Conservation (phyloP, 2,113 vertebrate genomes). For the Bombycilla garrulus region DNA sequence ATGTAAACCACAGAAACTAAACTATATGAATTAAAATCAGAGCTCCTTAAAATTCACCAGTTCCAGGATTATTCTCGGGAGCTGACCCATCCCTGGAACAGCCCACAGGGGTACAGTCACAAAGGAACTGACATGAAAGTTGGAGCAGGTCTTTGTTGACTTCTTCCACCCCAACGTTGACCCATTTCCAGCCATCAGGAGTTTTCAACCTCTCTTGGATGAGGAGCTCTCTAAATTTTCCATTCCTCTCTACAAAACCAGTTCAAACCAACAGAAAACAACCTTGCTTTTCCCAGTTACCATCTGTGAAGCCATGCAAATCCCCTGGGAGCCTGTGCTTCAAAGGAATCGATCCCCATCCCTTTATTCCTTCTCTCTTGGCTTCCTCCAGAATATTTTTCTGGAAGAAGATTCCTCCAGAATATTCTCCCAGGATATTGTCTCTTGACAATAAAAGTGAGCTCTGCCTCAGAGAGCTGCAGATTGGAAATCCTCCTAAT, state of each 20-base stretch:
- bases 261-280: background rate
- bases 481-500: background rate
- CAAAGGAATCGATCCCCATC: background rate
- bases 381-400: background rate
- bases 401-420: too few species aligned
- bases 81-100: slow-evolving; percentile 48
- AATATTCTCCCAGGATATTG: background rate
- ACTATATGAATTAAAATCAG: slow-evolving; percentile 48
- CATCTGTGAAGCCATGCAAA: background rate
- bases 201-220: background rate
- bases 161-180: slow-evolving; percentile 20
- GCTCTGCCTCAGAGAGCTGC: background rate
- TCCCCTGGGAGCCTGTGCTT: background rate
- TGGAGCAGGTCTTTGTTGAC: slow-evolving; percentile 39
- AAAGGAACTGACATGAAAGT: slow-evolving; percentile 60
- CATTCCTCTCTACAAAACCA: background rate
- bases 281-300: background rate
- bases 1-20: slow-evolving; percentile 69
- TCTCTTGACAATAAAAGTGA: background rate
- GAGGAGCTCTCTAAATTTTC: background rate
- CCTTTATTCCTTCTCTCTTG: background rate
- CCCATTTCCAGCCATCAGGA: slow-evolving; percentile 19
- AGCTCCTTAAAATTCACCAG: slow-evolving; percentile 63
- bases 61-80: slow-evolving; percentile 47
- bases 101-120: slow-evolving; percentile 46